Evolutionary conservation across 2,888 invertebrate species (phyloP).

Genomic region (Philopedon plagiatum): DNA sequence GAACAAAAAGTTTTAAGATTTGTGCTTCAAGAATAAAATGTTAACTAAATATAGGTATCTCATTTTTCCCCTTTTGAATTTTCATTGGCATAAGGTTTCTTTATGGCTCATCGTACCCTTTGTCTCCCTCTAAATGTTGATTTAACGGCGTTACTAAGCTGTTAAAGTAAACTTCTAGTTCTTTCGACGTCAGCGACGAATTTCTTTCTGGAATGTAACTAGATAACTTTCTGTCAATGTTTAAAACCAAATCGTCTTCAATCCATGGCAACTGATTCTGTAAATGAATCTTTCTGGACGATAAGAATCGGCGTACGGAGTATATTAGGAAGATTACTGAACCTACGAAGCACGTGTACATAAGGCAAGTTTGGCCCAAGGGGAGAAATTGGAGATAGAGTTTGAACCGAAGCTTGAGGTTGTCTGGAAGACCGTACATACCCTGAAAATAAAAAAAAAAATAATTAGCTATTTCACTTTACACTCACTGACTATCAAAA

Average conservation of each 20-base stretch:
- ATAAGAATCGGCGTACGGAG: conserved; percentile 66
- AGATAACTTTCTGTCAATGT: conserved; percentile 61
- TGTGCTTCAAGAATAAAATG: background rate
- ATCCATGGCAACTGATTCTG: conserved; percentile 59
- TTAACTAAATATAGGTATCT: background rate
- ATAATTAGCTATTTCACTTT: too few relatives aligned
- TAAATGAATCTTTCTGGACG: conserved; percentile 43
- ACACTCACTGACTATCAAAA: background rate
- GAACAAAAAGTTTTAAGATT: background rate
- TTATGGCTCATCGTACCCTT: conserved; percentile 13
- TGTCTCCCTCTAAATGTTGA: conserved; percentile 12
- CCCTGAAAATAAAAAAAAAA: conserved; percentile 77
- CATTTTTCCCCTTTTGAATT: background rate
- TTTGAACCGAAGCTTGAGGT: conserved; percentile 76
- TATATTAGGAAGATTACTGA: conserved; percentile 72
- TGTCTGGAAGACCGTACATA: conserved; percentile 77
- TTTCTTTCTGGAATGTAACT: conserved; percentile 61
- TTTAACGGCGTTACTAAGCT: conserved; percentile 39
- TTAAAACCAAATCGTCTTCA: conserved; percentile 59
- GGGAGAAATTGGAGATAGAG: conserved; percentile 83
- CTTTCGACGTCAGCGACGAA: conserved; percentile 60
- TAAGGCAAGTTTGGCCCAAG: conserved; percentile 72
- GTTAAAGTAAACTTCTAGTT: conserved; percentile 63
- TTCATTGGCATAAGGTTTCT: conserved; percentile 1
- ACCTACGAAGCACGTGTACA: conserved; percentile 72